Evolutionary conservation across 2,113 vertebrate genomes (phyloP).

Genomic region (Leptocoma aspasia): DNA sequence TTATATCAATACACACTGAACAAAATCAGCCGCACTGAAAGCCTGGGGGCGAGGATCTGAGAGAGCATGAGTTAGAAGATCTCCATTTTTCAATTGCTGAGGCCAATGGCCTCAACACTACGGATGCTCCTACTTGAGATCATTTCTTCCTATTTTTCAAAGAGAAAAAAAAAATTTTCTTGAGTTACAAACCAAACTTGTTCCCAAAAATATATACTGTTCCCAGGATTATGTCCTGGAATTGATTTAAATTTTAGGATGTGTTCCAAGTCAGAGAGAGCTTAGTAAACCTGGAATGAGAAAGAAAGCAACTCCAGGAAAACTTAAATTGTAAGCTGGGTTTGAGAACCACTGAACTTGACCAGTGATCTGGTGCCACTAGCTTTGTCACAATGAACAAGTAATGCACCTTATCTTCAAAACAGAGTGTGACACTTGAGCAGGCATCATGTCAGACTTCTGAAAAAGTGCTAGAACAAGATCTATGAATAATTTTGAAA

Average conservation of each 20-base stretch:
- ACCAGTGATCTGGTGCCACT: not conserved
- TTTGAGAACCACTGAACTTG: not conserved
- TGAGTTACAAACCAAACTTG: not conserved
- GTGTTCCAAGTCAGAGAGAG: not conserved
- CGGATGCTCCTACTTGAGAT: not conserved
- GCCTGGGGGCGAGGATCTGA: not conserved
- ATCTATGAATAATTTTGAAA: not conserved
- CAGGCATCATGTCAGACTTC: not conserved
- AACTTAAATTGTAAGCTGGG: not conserved
- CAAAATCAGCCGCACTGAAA: conserved; percentile 9
- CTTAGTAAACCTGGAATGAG: not conserved
- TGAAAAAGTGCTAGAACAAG: not conserved
- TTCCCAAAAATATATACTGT: not conserved
- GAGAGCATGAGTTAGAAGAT: not conserved
- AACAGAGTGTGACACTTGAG: not conserved
- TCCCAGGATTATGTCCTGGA: not conserved
- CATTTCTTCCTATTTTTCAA: not conserved
- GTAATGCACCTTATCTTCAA: not conserved
- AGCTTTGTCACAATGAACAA: not conserved
- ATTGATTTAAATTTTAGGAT: not conserved
- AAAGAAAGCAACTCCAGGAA: not conserved
- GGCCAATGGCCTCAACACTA: not conserved
- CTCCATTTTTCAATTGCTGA: not conserved
- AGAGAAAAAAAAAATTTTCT: not conserved
- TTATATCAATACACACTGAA: conserved; percentile 6